Percentiles rank a stretch among this genome's conserved stretches.
Evolutionary conservation across 2,888 invertebrate genomes (phyloP).

Genomic region (Sinelater perroti): DNA sequence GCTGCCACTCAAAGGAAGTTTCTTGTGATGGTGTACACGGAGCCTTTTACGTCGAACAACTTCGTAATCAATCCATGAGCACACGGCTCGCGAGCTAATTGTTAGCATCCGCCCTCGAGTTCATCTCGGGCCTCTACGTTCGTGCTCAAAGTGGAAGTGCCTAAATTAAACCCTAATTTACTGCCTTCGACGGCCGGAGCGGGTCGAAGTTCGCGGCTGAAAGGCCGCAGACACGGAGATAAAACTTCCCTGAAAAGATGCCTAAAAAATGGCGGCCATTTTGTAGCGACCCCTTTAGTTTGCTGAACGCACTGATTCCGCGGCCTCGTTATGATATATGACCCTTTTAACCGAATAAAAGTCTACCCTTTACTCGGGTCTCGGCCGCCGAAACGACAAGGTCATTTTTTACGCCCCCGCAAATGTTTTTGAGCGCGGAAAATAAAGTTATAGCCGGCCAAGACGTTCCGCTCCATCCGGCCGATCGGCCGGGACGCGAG

Average conservation of each 20-base stretch:
- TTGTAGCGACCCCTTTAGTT: constrained; percentile 40
- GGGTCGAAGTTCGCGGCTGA: constrained; percentile 11
- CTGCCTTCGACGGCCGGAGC: constrained; percentile 9
- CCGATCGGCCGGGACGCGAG: too few relatives aligned
- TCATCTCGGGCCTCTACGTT: too few relatives aligned
- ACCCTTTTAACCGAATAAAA: constrained; percentile 40
- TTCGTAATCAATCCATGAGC: too few relatives aligned
- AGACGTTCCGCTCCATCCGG: constrained; percentile 1
- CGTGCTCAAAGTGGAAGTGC: constrained; percentile 1
- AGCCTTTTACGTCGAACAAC: too few relatives aligned
- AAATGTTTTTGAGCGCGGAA: constrained; percentile 33
- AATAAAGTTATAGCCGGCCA: constrained; percentile 30
- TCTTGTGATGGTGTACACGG: too few relatives aligned
- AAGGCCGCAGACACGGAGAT: constrained; percentile 1
- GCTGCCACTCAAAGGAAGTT: too few relatives aligned
- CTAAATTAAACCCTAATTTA: constrained; percentile 13
- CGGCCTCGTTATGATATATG: constrained; percentile 37
- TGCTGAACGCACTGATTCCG: constrained; percentile 37
- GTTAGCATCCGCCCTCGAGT: too few relatives aligned
- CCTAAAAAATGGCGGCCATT: constrained; percentile 37
- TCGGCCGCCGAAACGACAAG: constrained; percentile 37
- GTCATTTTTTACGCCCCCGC: constrained; percentile 34
- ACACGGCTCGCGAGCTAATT: too few relatives aligned
- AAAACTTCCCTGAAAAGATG: constrained; percentile 22
- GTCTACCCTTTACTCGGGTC: constrained; percentile 37